Evolutionary conservation across 2,888 invertebrate species (phyloP).

Genomic region (Zele albiditarsus): DNA sequence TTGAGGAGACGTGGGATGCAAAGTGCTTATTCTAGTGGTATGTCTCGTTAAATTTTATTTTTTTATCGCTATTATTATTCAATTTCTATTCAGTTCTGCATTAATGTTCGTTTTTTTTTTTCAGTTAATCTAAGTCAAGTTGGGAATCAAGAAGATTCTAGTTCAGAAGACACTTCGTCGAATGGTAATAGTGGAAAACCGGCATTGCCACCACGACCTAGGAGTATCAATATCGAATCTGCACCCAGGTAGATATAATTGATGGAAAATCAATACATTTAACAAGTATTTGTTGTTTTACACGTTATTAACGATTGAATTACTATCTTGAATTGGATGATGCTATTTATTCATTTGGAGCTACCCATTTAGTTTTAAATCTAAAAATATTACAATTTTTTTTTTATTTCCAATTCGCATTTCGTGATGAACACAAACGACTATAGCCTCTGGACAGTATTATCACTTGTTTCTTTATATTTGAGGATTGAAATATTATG

Average conservation of each 20-base stretch:
- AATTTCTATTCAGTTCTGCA: not conserved
- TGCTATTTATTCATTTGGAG: no score
- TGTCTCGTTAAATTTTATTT: conserved; percentile 48
- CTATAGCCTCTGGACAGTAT: no score
- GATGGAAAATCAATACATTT: no score
- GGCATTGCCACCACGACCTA: conserved; percentile 78
- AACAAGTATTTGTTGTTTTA: no score
- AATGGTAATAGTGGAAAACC: conserved; percentile 75
- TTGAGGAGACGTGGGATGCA: conserved; percentile 78
- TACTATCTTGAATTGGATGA: no score
- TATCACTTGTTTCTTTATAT: no score
- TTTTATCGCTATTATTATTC: conserved; percentile 22
- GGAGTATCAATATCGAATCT: conserved; percentile 79
- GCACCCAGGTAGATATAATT: conserved; percentile 57
- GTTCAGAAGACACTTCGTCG: conserved; percentile 81
- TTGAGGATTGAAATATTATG: no score
- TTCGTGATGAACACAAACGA: no score
- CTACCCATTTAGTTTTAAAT: no score
- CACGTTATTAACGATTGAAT: no score
- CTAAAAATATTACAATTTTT: no score
- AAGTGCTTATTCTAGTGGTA: conserved; percentile 82
- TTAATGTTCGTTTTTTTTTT: conserved; percentile 65
- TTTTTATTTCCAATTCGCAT: no score
- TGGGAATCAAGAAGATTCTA: conserved; percentile 85
- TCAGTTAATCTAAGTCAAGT: conserved; percentile 81